Conservation (phyloP, 2,113 vertebrate genomes). For the Urocynchramus pylzowi region DNA sequence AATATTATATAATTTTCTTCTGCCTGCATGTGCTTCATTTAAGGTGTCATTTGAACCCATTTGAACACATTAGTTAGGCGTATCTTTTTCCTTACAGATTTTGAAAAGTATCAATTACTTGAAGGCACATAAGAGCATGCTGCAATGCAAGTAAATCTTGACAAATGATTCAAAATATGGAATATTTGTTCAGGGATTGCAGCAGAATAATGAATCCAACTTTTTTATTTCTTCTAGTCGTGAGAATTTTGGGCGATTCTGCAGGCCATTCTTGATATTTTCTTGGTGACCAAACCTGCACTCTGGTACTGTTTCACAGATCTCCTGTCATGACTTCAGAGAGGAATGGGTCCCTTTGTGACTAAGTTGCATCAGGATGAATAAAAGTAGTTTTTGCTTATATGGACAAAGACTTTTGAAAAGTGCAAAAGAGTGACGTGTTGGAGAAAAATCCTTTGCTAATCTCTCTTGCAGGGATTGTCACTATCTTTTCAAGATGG, state of each 20-base stretch:
- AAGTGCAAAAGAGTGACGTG: neutral
- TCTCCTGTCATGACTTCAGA: neutral
- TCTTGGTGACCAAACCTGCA: neutral
- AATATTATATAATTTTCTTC: neutral
- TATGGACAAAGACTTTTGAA: neutral
- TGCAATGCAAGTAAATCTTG: neutral
- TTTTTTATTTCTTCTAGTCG: neutral
- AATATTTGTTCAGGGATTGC: neutral
- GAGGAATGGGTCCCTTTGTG: neutral
- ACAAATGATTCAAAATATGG: neutral
- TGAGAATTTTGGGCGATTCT: neutral
- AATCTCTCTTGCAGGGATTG: neutral
- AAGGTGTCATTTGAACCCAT: neutral
- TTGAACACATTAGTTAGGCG: neutral
- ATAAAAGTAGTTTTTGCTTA: neutral
- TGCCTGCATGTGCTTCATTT: neutral
- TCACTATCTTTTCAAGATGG: neutral
- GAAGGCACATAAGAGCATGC: neutral
- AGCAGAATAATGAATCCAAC: neutral
- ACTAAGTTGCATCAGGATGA: neutral
- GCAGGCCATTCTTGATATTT: neutral
- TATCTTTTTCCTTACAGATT: neutral
- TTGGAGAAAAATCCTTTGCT: neutral
- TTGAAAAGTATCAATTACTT: neutral
- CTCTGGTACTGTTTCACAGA: neutral